Conservation (phyloP, 1,140 invertebrate genomes). For the Drosophila insularis region DNA sequence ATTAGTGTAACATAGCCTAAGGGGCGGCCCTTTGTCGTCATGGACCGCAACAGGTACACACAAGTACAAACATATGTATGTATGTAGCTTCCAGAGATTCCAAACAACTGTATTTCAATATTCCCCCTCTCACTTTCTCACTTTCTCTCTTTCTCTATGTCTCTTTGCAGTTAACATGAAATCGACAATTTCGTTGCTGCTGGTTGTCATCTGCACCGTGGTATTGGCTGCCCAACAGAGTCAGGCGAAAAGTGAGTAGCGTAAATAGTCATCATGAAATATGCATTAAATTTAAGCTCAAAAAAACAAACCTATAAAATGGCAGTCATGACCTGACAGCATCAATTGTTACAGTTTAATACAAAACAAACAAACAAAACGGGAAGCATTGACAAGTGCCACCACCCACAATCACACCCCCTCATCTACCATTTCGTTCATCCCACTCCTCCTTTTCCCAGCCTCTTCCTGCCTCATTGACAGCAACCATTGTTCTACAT, state of each 20-base stretch:
- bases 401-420: constrained; percentile 2
- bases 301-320: constrained; percentile 72
- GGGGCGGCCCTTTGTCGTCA: constrained; percentile 38
- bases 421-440: constrained; percentile 19
- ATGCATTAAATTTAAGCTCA: constrained; percentile 58
- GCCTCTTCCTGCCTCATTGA: background rate
- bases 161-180: constrained; percentile 73
- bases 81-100: background rate
- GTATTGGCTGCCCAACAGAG: constrained; percentile 80
- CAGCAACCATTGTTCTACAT: background rate
- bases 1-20: constrained; percentile 58
- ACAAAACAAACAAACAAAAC: constrained; percentile 57
- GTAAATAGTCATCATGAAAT: constrained; percentile 37
- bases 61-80: background rate
- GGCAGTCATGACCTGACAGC: constrained; percentile 42
- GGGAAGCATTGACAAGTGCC: background rate
- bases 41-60: constrained; percentile 55
- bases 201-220: constrained; percentile 78
- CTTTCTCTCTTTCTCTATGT: constrained; percentile 5
- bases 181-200: constrained; percentile 75
- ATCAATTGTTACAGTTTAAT: constrained; percentile 73
- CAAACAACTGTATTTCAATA: background rate
- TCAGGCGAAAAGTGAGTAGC: constrained; percentile 80
- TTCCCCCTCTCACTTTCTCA: background rate
- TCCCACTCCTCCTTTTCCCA: constrained; percentile 34